phyloP scores from a whole-genome alignment of 2,797 vertebrate species.

The Macrochelys suwanniensis region DNA sequence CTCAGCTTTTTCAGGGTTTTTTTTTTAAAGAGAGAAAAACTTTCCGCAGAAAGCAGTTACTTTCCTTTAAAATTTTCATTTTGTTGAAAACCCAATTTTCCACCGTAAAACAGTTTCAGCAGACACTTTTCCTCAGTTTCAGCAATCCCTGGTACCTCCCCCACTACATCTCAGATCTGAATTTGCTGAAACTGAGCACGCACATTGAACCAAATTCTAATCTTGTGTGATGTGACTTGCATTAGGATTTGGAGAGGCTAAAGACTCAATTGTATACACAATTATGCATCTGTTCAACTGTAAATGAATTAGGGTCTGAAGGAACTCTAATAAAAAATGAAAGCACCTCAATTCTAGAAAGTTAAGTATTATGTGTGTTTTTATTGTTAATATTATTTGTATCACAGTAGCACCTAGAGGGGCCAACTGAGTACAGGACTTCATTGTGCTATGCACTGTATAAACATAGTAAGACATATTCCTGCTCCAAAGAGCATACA shows the following conservation, averaged over 20 bases:
- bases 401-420: background rate
- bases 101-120: background rate
- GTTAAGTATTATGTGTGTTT: background rate
- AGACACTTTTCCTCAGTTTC: background rate
- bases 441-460: background rate
- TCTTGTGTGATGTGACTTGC: background rate
- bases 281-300: background rate
- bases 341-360: accelerated
- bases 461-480: background rate
- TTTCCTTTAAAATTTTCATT: background rate
- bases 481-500: background rate
- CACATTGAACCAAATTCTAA: background rate
- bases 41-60: background rate
- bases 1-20: background rate
- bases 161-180: background rate
- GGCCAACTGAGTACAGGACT: background rate
- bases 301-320: background rate
- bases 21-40: background rate
- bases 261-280: background rate
- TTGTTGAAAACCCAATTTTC: background rate
- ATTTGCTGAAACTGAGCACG: background rate
- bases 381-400: background rate
- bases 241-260: background rate
- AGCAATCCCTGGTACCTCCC: background rate
- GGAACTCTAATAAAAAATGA: background rate